Percentiles rank a stretch among this genome's conserved stretches.
These are phyloP conservation scores for Siphamia tubifer DNA, from an alignment of 2,113 vertebrate genomes.

Conservation along the genomic window DNA sequence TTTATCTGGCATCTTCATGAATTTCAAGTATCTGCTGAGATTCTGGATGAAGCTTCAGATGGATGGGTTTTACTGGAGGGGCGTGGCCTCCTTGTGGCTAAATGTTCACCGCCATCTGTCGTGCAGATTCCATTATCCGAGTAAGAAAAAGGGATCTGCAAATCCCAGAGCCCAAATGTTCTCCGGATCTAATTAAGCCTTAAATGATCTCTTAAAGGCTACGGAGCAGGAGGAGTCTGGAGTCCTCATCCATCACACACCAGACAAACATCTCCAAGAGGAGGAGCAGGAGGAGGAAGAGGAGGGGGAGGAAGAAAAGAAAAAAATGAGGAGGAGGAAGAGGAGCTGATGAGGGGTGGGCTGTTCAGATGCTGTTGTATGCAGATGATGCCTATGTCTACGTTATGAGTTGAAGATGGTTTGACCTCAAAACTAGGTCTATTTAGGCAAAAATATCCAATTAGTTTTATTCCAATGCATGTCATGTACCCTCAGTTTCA, in stretches of 20 bases:
- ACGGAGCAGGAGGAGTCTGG: not conserved
- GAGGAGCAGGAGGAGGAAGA: not conserved
- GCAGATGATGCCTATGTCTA: no score
- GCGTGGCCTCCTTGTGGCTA: not conserved
- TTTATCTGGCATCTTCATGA: no score
- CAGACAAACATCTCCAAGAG: not conserved
- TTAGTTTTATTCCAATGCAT: no score
- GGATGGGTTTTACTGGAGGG: not conserved
- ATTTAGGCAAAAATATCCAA: no score
- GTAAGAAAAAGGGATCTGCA: slow-evolving; percentile 1
- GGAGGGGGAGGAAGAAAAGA: no score
- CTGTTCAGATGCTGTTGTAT: no score
- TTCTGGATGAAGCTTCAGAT: not conserved
- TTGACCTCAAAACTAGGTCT: no score
- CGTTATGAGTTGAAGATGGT: no score
- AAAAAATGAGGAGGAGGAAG: no score
- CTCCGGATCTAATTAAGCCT: slow-evolving; percentile 49
- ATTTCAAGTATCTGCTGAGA: not conserved
- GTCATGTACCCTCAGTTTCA: no score
- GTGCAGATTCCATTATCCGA: slow-evolving; percentile 14
- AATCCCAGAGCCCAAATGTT: slow-evolving; percentile 23
- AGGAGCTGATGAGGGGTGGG: no score
- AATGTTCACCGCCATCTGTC: not conserved
- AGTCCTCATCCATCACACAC: slow-evolving; percentile 24
- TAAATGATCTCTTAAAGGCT: slow-evolving; percentile 40